Conservation (phyloP, 2,888 invertebrate species). For the Resseliella maxima region DNA sequence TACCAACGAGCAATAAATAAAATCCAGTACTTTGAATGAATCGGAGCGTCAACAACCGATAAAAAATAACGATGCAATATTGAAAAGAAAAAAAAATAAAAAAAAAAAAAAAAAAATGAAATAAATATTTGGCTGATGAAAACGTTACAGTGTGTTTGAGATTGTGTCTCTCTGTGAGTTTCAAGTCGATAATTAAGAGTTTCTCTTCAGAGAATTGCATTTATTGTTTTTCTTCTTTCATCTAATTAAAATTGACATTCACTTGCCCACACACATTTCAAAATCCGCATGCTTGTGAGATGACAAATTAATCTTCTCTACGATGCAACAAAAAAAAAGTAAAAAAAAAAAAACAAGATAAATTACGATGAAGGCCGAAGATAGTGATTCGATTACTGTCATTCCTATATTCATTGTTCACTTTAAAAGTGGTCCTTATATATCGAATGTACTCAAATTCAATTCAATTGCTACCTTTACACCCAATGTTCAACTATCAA, state of each 20-base stretch:
- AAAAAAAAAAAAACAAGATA: too few species aligned
- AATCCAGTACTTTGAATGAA: neutral
- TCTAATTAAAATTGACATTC: conserved; percentile 17
- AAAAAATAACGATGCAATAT: neutral
- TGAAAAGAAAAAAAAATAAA: neutral
- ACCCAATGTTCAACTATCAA: too few species aligned
- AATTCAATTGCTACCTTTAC: neutral
- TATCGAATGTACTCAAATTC: neutral
- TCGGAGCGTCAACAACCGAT: neutral
- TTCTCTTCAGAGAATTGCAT: neutral
- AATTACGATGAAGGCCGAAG: too few species aligned
- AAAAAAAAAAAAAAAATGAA: too few species aligned
- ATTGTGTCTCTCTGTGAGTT: neutral
- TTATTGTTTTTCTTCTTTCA: conserved; percentile 17
- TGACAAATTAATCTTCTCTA: too few species aligned
- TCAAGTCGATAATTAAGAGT: neutral
- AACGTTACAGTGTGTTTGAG: neutral
- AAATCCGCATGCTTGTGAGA: neutral
- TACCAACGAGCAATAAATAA: neutral
- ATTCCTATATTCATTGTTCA: too few species aligned
- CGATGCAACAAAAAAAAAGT: too few species aligned
- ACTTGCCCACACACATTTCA: neutral
- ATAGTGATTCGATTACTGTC: too few species aligned
- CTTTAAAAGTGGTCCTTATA: too few species aligned
- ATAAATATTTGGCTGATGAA: neutral